Evolutionary conservation across 2,113 vertebrate genomes (phyloP).

Genomic region (Nematolebias whitei): DNA sequence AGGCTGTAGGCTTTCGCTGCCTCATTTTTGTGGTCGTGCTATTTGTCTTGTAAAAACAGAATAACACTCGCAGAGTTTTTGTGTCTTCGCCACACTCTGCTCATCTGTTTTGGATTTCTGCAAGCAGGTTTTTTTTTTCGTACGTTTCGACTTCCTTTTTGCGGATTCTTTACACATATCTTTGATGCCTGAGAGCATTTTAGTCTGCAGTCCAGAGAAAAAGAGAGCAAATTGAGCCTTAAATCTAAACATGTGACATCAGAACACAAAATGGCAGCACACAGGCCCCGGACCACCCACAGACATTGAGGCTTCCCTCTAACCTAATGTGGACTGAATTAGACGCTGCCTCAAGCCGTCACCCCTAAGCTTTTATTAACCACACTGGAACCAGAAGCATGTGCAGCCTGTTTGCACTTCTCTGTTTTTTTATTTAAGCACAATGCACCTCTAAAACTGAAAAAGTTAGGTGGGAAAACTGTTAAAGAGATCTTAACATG

Average conservation of each 20-base stretch:
- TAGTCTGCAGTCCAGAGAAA: slow-evolving; percentile 30
- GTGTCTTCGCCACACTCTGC: slow-evolving; percentile 8
- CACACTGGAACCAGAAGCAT: slow-evolving; percentile 59
- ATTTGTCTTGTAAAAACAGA: slow-evolving; percentile 48
- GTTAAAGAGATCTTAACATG: not conserved
- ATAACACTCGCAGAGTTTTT: slow-evolving; percentile 23
- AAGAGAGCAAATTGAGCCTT: slow-evolving; percentile 65
- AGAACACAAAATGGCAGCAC: slow-evolving; percentile 65
- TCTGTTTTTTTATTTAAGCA: slow-evolving; percentile 35
- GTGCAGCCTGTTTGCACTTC: slow-evolving; percentile 52
- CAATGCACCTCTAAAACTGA: slow-evolving; percentile 16
- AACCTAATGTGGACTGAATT: slow-evolving; percentile 58
- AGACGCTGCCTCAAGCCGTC: slow-evolving; percentile 37
- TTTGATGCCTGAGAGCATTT: slow-evolving; percentile 39
- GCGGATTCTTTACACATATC: slow-evolving; percentile 41
- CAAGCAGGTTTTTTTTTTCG: slow-evolving; percentile 9
- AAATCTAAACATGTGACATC: slow-evolving; percentile 75
- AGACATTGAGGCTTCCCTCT: slow-evolving; percentile 50
- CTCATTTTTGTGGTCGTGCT: slow-evolving; percentile 36
- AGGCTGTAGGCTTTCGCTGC: slow-evolving; percentile 31
- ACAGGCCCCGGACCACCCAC: slow-evolving; percentile 62
- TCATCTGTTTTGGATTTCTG: slow-evolving; percentile 46
- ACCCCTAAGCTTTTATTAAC: slow-evolving; percentile 61
- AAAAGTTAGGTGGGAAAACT: slow-evolving; percentile 42
- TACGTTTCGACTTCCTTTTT: slow-evolving; percentile 26